phyloP scores from a whole-genome alignment of 2,113 vertebrate genomes.

The Ochotona curzoniae region DNA sequence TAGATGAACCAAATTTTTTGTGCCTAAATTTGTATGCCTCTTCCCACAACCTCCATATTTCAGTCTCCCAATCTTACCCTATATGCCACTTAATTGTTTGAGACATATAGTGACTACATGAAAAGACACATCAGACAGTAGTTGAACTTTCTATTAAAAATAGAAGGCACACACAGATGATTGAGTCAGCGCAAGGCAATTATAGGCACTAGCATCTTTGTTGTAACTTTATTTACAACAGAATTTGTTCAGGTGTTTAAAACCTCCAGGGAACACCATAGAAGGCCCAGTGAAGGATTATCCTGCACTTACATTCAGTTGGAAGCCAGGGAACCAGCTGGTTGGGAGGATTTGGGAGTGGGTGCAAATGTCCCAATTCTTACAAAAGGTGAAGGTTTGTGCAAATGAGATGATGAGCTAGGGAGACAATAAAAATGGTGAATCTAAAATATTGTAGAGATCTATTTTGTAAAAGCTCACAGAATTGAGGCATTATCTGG shows the following conservation, averaged over 20 bases:
- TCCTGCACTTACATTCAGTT: not conserved
- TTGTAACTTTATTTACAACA: slow-evolving; percentile 6
- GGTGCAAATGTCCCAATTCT: not conserved
- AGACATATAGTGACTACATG: not conserved
- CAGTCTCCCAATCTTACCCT: not conserved
- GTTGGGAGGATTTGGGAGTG: accelerated
- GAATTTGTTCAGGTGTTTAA: not conserved
- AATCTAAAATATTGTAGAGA: not conserved
- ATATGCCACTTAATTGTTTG: not conserved
- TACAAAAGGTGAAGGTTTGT: not conserved
- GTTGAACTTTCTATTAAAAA: not conserved
- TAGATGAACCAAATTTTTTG: not conserved
- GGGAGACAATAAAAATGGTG: not conserved
- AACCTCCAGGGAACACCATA: not conserved
- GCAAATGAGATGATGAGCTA: not conserved
- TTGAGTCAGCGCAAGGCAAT: not conserved
- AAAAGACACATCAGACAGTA: not conserved
- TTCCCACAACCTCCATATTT: not conserved
- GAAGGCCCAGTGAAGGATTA: not conserved
- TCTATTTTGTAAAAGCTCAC: slow-evolving; percentile 39
- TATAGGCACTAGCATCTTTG: not conserved
- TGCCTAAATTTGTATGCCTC: not conserved
- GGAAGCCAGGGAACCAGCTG: not conserved
- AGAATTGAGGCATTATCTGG: not conserved
- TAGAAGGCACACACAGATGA: not conserved